phyloP scores from a whole-genome alignment of 2,888 invertebrate species.

The Apamea epomidion region DNA sequence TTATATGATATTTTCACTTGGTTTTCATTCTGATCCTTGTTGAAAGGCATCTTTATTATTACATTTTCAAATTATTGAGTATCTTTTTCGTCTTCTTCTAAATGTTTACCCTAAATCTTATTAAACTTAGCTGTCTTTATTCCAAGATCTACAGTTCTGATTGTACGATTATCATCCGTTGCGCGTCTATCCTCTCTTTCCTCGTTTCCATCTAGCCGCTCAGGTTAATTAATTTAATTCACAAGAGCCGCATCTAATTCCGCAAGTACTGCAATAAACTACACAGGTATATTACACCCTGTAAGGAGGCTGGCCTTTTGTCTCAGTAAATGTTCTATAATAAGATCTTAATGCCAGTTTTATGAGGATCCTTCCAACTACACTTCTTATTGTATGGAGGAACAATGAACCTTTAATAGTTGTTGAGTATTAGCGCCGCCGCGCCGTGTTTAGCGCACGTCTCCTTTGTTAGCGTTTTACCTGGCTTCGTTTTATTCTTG shows the following conservation, averaged over 20 bases:
- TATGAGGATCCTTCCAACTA: slow-evolving; percentile 65
- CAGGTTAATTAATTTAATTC: slow-evolving; percentile 59
- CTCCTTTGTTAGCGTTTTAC: slow-evolving; percentile 50
- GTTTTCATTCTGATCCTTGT: background rate
- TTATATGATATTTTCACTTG: background rate
- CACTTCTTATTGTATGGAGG: slow-evolving; percentile 64
- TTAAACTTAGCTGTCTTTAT: slow-evolving; percentile 1
- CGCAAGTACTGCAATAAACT: slow-evolving; percentile 49
- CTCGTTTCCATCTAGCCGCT: slow-evolving; percentile 14
- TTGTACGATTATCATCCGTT: slow-evolving; percentile 12
- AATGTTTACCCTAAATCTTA: background rate
- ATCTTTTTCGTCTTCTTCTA: background rate
- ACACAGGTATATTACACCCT: slow-evolving; percentile 50
- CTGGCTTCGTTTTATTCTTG: slow-evolving; percentile 40
- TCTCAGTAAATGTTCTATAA: slow-evolving; percentile 63
- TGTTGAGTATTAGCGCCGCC: slow-evolving; percentile 64
- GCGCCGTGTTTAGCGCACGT: slow-evolving; percentile 37
- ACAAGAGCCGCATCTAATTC: slow-evolving; percentile 57
- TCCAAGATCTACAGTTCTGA: background rate
- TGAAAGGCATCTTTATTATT: background rate
- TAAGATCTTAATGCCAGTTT: slow-evolving; percentile 67
- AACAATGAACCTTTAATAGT: slow-evolving; percentile 71
- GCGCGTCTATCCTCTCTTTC: slow-evolving; percentile 2
- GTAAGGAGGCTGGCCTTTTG: slow-evolving; percentile 59
- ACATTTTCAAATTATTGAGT: background rate